A percentile compares a stretch with the other conserved stretches of the same genome.
These are phyloP conservation scores for Danionella dracula DNA, from an alignment of 2,797 vertebrate genomes.

Conservation along the genomic window DNA sequence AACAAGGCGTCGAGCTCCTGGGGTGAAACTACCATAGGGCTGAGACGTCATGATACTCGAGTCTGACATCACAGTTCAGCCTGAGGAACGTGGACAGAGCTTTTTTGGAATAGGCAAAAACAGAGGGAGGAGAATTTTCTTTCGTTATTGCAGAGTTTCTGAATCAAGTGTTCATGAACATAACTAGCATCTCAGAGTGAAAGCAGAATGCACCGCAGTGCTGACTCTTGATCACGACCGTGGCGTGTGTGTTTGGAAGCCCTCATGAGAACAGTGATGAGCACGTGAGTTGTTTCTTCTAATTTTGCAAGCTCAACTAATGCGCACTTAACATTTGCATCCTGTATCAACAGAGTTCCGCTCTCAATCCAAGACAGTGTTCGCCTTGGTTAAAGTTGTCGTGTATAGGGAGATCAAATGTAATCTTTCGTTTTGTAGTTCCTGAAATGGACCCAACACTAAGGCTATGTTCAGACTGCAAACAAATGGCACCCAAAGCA, in stretches of 20 bases:
- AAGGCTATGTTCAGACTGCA: too few relatives aligned
- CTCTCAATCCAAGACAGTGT: not conserved
- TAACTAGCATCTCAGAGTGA: too few relatives aligned
- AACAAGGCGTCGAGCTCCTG: conserved; percentile 50
- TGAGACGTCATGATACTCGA: conserved; percentile 18
- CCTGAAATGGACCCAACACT: too few relatives aligned
- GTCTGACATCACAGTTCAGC: conserved; percentile 21
- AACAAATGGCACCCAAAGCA: too few relatives aligned
- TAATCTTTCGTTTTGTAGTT: too few relatives aligned
- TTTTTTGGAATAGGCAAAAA: conserved; percentile 3
- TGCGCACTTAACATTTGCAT: conserved; percentile 35
- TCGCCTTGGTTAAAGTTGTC: not conserved
- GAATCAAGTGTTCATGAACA: too few relatives aligned
- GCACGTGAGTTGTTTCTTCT: not conserved
- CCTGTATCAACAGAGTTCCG: not conserved
- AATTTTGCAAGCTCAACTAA: conserved; percentile 9
- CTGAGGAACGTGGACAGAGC: not conserved
- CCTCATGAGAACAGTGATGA: conserved; percentile 26
- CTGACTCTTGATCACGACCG: not conserved
- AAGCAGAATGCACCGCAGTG: not conserved
- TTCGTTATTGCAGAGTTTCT: too few relatives aligned
- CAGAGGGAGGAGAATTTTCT: not conserved
- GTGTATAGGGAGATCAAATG: not conserved
- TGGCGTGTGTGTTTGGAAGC: not conserved
- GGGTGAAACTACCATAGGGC: conserved; percentile 33